Conservation (phyloP, 37 sponge, comb jelly and placozoan genomes). For the Cladorhizidae sp. region DNA sequence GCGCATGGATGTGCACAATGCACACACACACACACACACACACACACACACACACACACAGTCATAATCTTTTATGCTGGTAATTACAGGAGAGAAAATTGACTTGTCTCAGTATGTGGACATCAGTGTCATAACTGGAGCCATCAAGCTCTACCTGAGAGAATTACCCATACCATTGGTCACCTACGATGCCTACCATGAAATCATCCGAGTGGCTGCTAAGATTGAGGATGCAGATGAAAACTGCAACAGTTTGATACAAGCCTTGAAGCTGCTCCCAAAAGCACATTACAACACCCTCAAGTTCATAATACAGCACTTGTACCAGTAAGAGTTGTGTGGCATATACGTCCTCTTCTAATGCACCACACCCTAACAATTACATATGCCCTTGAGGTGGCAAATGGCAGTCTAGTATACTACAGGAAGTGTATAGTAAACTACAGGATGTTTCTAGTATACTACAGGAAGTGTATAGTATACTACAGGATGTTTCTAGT, state of each 20-base stretch:
- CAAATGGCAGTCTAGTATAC: too few relatives aligned
- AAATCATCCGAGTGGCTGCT: constrained; percentile 33
- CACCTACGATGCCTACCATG: constrained; percentile 54
- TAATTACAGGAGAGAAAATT: constrained; percentile 36
- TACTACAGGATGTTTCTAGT: too few relatives aligned
- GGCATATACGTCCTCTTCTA: neutral
- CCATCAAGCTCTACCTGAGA: constrained; percentile 69
- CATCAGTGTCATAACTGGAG: constrained; percentile 63
- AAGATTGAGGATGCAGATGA: constrained; percentile 10
- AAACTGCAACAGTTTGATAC: constrained; percentile 21
- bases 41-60: too few relatives aligned
- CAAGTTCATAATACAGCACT: constrained; percentile 45
- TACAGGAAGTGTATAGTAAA: too few relatives aligned
- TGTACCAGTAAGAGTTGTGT: constrained; percentile 53
- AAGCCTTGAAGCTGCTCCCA: constrained; percentile 42
- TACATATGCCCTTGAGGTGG: too few relatives aligned
- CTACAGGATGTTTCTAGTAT: too few relatives aligned
- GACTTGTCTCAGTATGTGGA: constrained; percentile 53
- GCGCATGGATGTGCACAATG: too few relatives aligned
- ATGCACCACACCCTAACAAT: too few relatives aligned
- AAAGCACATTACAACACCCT: constrained; percentile 63
- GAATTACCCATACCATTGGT: constrained; percentile 78
- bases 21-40: too few relatives aligned
- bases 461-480: too few relatives aligned
- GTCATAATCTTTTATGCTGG: too few relatives aligned